Percentiles rank a stretch among this genome's conserved stretches.
These are phyloP conservation scores for Rallus limicola DNA, from an alignment of 2,113 vertebrate genomes.

Conservation along the genomic window DNA sequence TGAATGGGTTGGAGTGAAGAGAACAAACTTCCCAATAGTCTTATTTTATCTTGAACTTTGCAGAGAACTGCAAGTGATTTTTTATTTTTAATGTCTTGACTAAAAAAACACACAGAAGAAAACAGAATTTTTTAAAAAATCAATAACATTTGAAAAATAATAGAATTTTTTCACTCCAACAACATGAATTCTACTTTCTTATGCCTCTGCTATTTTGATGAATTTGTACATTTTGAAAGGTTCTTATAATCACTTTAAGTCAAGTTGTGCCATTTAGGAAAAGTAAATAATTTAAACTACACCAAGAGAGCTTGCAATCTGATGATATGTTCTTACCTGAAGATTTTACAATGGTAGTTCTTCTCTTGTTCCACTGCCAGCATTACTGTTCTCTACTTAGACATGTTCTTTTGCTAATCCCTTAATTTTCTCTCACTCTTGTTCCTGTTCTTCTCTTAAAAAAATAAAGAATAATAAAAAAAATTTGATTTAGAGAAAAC, in stretches of 20 bases:
- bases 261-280: not conserved
- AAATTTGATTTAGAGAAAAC: not conserved
- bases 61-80: not conserved
- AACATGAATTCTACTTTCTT: not conserved
- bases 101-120: not conserved
- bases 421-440: not conserved
- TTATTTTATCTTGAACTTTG: not conserved
- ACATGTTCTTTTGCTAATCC: not conserved
- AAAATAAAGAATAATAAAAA: not conserved
- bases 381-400: not conserved
- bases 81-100: not conserved
- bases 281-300: not conserved
- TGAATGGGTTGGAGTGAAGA: not conserved
- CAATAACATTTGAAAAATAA: not conserved
- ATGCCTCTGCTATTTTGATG: not conserved
- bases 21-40: not conserved
- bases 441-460: not conserved
- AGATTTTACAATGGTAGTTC: not conserved
- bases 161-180: not conserved
- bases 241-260: not conserved
- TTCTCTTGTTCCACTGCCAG: not conserved
- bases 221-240: not conserved
- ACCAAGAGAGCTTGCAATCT: not conserved
- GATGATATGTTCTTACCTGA: not conserved
- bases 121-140: fast-evolving